These are phyloP conservation scores for Tetranychus cinnabarinus DNA, from an alignment of 1,140 invertebrate genomes.

Conservation along the genomic window DNA sequence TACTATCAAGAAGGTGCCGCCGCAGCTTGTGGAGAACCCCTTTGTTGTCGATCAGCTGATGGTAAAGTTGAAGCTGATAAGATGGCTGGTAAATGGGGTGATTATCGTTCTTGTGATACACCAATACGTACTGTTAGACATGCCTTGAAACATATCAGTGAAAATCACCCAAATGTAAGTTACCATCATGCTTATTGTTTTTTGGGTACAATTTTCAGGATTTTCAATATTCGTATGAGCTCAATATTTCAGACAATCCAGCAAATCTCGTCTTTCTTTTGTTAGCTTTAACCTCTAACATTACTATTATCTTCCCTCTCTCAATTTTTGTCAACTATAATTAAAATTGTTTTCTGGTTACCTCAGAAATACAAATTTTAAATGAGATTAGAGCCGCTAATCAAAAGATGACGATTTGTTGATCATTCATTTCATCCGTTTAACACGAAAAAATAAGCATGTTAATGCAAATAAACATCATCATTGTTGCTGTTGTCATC, in stretches of 20 bases:
- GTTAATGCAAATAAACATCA: no score
- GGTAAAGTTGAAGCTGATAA: conserved; percentile 37
- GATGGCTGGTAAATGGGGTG: conserved; percentile 72
- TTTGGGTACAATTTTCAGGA: no score
- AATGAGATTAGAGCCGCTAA: no score
- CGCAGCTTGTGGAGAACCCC: conserved; percentile 65
- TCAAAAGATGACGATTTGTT: no score
- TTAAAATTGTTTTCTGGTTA: no score
- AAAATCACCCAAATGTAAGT: conserved; percentile 32
- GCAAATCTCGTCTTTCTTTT: not conserved
- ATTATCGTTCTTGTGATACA: conserved; percentile 66
- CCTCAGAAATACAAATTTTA: no score
- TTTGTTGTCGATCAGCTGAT: conserved; percentile 45
- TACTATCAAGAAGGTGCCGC: conserved; percentile 72
- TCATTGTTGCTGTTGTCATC: no score
- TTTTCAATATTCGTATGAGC: no score
- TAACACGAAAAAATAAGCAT: no score
- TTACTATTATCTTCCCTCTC: not conserved
- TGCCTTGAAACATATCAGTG: conserved; percentile 63
- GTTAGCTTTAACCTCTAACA: not conserved
- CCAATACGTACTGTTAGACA: conserved; percentile 68
- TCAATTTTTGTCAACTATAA: not conserved
- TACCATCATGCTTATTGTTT: not conserved
- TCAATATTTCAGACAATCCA: no score
- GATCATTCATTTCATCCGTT: no score